Evolutionary conservation across 2,113 vertebrate species (phyloP), one percentile per base, ranked within the genome.

Genomic region (Turdus rufiventris): DNA sequence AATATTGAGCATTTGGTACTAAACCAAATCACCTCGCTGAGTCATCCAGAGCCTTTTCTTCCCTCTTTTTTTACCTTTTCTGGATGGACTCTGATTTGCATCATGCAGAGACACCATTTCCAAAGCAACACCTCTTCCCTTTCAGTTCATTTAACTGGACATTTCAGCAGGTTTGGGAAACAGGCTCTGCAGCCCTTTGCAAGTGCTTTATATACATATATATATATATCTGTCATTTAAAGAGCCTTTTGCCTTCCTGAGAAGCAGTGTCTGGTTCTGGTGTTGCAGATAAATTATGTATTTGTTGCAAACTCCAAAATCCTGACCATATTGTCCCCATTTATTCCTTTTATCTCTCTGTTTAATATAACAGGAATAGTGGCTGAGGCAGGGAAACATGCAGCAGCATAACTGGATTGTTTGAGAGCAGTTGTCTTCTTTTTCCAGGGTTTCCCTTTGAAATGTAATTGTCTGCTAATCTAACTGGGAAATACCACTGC

Each of bases 261-360:
- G 48, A 47, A 85, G 36, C 14, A 9, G 19, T 20, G 53, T 31
- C 78, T 77, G 71, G 2, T 45, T 87, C 71, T 90, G 57, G 57
- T 6, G 0, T 9, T 26, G 68, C 60, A 38, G 78, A 91, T 93
- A 85, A 82, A 96, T 62, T 20, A 67, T 63, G 62, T 74, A 23
- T 94, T 95, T 91, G 60, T 90, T 86, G 72, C 79, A 63, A 90
- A 56, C 75, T 74, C 67, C 79, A 84, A 67, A 93, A 83, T 53
- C 78, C 91, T 88, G 90, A 29, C 78, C 75, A 42, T 75, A 81
- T 88, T 93, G 92, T 80, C 68, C 40, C 31, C 68, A 85, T 94
- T 93, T 96, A 84, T 94, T 96, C 90, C 85, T 85, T 95, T 94
- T 92, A 74, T 95, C 75, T 93, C 75, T 66, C 63, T 28, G 31